Conservation (phyloP, 2,797 vertebrate genomes). For the Microchirus variegatus region DNA sequence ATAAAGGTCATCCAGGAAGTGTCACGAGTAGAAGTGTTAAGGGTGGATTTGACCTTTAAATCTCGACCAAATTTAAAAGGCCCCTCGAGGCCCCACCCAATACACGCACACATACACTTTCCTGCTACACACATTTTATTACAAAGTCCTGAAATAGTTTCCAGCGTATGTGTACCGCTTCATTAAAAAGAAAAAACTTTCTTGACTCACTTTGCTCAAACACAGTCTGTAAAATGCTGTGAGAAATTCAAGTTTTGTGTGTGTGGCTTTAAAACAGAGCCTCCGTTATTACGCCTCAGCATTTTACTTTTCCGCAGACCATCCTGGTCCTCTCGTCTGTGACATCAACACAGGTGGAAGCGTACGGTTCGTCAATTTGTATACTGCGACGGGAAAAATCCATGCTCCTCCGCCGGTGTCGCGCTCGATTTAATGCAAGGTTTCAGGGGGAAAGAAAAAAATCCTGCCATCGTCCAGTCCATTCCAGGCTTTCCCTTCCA, state of each 20-base stretch:
- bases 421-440: slow-evolving; percentile 32
- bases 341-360: slow-evolving; percentile 1
- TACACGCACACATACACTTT: not conserved
- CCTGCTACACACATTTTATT: slow-evolving; percentile 17
- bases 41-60: slow-evolving; percentile 42
- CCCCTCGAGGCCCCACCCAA: not conserved
- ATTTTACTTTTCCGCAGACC: not conserved
- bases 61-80: slow-evolving; percentile 21
- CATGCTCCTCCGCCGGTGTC: slow-evolving; percentile 26
- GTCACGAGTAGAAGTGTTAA: slow-evolving; percentile 13
- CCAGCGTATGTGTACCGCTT: slow-evolving; percentile 66
- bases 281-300: not conserved
- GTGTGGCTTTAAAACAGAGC: slow-evolving; percentile 39
- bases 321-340: slow-evolving; percentile 34
- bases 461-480: slow-evolving; percentile 2
- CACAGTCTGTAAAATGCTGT: slow-evolving; percentile 33
- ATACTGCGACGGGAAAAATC: slow-evolving; percentile 3
- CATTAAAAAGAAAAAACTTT: slow-evolving; percentile 15
- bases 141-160: slow-evolving; percentile 43
- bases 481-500: not conserved
- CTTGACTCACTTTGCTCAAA: slow-evolving; percentile 5
- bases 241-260: slow-evolving; percentile 57
- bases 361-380: slow-evolving; percentile 1
- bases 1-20: not conserved
- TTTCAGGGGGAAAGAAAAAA: not conserved